Percentiles rank a stretch among this genome's conserved stretches.
phyloP scores from a whole-genome alignment of 2,113 vertebrate species.

The Hyla sarda region DNA sequence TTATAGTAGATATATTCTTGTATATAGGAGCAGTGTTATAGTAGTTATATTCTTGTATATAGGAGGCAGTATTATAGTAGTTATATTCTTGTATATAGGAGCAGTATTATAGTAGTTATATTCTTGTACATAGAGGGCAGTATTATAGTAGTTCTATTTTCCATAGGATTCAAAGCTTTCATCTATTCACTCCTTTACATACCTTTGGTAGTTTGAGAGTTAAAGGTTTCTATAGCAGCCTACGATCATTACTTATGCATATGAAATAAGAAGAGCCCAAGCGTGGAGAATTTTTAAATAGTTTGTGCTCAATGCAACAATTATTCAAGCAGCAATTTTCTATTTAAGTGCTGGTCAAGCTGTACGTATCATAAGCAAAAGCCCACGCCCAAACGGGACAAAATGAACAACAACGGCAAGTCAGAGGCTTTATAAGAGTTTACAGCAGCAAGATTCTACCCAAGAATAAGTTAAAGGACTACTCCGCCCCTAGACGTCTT shows the following conservation, averaged over 20 bases:
- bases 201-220: background rate
- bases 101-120: background rate
- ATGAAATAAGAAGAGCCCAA: background rate
- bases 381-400: background rate
- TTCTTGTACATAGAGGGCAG: too few species aligned
- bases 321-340: slow-evolving; percentile 29
- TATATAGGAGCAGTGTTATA: slow-evolving; percentile 5
- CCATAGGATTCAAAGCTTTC: background rate
- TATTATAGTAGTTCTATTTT: background rate
- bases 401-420: background rate
- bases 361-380: background rate
- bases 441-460: background rate
- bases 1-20: background rate
- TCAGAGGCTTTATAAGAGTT: background rate
- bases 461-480: background rate
- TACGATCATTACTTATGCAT: background rate
- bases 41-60: slow-evolving; percentile 9
- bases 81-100: background rate
- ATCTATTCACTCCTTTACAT: background rate
- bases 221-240: background rate
- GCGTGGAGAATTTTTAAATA: background rate
- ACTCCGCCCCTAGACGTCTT: too few species aligned
- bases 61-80: slow-evolving; percentile 3
- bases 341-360: slow-evolving; percentile 30
- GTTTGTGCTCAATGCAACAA: slow-evolving; percentile 14